Conservation (phyloP, 1,140 invertebrate genomes). For the Habropoda laboriosa region DNA sequence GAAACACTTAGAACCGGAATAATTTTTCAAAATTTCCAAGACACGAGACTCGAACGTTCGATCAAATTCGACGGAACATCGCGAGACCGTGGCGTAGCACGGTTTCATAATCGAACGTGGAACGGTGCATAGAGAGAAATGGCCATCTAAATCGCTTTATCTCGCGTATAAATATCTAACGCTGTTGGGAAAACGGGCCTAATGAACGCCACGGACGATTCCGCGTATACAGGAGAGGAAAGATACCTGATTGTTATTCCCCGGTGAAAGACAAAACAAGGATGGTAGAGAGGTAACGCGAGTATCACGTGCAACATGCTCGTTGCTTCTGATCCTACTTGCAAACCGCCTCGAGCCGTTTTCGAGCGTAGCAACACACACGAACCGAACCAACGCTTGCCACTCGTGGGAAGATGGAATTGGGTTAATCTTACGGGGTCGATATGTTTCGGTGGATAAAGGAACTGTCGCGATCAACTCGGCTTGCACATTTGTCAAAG, state of each 20-base stretch:
- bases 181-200: slow-evolving; percentile 6
- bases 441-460: slow-evolving; percentile 29
- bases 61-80: neutral
- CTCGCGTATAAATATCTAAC: slow-evolving; percentile 16
- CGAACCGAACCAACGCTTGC: slow-evolving; percentile 20
- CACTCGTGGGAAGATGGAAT: slow-evolving; percentile 60
- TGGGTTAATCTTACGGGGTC: slow-evolving; percentile 58
- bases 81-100: neutral
- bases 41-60: too few relatives aligned
- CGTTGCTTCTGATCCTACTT: slow-evolving; percentile 57
- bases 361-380: slow-evolving; percentile 38
- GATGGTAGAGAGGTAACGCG: slow-evolving; percentile 56
- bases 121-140: neutral
- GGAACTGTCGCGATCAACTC: neutral
- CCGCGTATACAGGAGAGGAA: slow-evolving; percentile 1
- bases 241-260: slow-evolving; percentile 56
- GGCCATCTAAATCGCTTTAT: slow-evolving; percentile 35
- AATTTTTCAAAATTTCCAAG: too few relatives aligned
- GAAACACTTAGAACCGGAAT: too few relatives aligned
- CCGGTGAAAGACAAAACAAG: slow-evolving; percentile 60
- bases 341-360: slow-evolving; percentile 40
- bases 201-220: slow-evolving; percentile 35
- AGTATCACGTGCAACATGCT: slow-evolving; percentile 60
- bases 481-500: slow-evolving; percentile 56
- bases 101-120: neutral